Base-by-base conservation (phyloP, 1,140 invertebrate species). In the Mactra quadrangularis region DNA sequence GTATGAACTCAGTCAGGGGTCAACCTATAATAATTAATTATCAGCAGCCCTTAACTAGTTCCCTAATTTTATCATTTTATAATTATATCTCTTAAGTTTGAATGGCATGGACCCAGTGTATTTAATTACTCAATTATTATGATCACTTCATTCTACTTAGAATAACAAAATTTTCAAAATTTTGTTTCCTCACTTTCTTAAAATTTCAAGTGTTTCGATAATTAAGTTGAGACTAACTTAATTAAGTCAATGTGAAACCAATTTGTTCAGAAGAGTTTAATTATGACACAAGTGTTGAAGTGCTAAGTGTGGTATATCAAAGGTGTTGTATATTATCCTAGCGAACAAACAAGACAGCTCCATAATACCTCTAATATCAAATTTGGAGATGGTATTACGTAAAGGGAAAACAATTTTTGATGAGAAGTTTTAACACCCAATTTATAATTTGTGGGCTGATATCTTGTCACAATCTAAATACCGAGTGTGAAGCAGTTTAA, bases 71-170 rank as follows among this genome's bases (percentile, higher is more conserved):
- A 76, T 76, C 74, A 76, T 7, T 35, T 33, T 55, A 62, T 76
- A 41, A 76, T 76, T 76, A 76, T 15, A 45, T 4, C 59, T 41
- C 74, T 76, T 64, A 35, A 62, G 50, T 38, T 45, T 62, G 55
- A 76, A 60, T 47, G 74, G 74, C 47, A 33, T 25, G 41, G 50
- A 76, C 59, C 74, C 45, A 13, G 25, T 38, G 35, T 38, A 76
- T 60, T 76, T 60, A 76, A 76, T 76, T 76, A 76, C 62, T 60
- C 50, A 41, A 64, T 76, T 76, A 76, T 31, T 62, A 45, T 62
- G 41, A 76, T 76, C 33, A 41, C 41, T 50, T 35, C 31, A 9
- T 29, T 76, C 57, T 62, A 55, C 59, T 76, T 41, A n/a, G 4
- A n/a, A 17, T 17, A 22, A 50, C 62, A 62, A 62, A 60, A 50